Conservation (phyloP, 1,140 invertebrate species). For the Aphis craccivora region DNA sequence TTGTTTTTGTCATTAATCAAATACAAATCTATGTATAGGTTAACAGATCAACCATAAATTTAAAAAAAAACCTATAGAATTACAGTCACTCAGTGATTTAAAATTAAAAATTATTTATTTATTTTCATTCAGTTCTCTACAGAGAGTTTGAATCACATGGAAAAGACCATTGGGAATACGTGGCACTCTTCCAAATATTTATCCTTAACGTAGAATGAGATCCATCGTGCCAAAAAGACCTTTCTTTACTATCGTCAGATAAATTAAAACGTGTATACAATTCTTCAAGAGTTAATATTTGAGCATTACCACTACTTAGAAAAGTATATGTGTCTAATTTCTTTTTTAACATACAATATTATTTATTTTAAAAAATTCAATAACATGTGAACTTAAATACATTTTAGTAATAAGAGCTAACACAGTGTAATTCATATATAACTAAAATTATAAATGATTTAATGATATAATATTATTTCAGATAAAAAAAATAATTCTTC, state of each 20-base stretch:
- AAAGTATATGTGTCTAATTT: not conserved
- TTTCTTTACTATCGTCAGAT: conserved; percentile 10
- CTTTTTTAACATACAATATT: not conserved
- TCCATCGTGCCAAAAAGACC: conserved; percentile 28
- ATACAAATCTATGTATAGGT: not conserved
- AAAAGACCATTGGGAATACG: conserved; percentile 31
- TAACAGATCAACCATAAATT: not conserved
- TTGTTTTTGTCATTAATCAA: not conserved
- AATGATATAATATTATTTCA: not conserved
- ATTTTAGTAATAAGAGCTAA: not conserved
- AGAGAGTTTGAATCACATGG: not conserved
- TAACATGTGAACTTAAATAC: not conserved
- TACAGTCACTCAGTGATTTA: not conserved
- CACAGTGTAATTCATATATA: not conserved
- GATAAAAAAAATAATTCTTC: not conserved
- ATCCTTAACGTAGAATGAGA: conserved; percentile 24
- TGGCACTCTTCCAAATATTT: conserved; percentile 4
- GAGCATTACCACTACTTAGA: not conserved
- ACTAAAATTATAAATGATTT: not conserved
- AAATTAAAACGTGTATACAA: conserved; percentile 18
- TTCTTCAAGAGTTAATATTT: conserved; percentile 7
- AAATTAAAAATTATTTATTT: not conserved
- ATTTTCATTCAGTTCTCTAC: not conserved
- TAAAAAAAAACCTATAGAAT: not conserved
- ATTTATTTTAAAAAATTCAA: not conserved